Evolutionary conservation across 2,113 vertebrate species (phyloP).

Genomic region (Recurvirostra avosetta): DNA sequence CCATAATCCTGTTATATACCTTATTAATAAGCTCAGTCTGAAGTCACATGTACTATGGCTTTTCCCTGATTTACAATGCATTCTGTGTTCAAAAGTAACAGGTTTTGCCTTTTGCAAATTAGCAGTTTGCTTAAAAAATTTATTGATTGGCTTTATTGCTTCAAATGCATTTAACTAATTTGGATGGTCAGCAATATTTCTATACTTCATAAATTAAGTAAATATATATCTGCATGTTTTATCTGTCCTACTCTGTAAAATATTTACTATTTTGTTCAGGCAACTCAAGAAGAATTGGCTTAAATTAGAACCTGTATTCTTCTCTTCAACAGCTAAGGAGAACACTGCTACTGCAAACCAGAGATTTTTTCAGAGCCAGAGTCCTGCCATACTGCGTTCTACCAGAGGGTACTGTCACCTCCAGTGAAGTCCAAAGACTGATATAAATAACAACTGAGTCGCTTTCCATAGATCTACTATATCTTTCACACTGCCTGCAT

Average conservation of each 20-base stretch:
- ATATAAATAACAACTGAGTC: not conserved
- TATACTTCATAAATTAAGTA: not conserved
- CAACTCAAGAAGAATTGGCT: not conserved
- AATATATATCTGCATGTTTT: not conserved
- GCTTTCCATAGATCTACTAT: not conserved
- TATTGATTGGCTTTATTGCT: not conserved
- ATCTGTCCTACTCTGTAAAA: not conserved
- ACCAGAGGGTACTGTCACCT: not conserved
- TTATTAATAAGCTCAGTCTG: not conserved
- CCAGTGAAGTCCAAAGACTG: not conserved
- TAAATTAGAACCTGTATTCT: not conserved
- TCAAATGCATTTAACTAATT: not conserved
- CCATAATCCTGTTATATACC: not conserved
- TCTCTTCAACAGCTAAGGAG: not conserved
- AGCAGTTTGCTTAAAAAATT: not conserved
- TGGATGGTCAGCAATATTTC: not conserved
- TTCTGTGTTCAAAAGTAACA: not conserved
- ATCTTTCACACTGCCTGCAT: not conserved
- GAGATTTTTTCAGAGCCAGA: not conserved
- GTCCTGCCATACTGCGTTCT: not conserved
- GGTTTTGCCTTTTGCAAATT: not conserved
- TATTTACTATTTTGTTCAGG: not conserved
- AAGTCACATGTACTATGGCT: not conserved
- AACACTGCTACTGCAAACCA: not conserved
- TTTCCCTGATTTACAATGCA: not conserved